These are phyloP conservation scores for Salmo trutta DNA, from an alignment of 2,797 vertebrate genomes.

Conservation along the genomic window DNA sequence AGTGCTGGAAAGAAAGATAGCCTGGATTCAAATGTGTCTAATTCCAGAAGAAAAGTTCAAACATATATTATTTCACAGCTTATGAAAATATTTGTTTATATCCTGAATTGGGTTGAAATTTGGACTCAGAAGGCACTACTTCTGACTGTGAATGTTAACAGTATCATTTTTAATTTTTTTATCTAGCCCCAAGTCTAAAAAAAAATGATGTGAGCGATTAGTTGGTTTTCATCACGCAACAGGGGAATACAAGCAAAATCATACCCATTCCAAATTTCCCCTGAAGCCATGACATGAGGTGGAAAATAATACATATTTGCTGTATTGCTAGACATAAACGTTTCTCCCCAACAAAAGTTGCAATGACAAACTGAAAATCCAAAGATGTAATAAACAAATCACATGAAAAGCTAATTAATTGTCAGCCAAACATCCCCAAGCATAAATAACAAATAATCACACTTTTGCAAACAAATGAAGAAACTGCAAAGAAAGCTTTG, in stretches of 20 bases:
- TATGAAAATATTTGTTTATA: too few species aligned
- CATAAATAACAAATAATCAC: slow-evolving; percentile 59
- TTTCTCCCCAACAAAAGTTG: slow-evolving; percentile 43
- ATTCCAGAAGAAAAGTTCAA: too few species aligned
- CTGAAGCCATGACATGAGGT: slow-evolving; percentile 68
- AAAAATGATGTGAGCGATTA: slow-evolving; percentile 61
- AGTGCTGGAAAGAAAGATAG: not conserved
- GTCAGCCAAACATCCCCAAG: slow-evolving; percentile 62
- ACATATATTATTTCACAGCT: too few species aligned
- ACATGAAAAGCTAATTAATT: slow-evolving; percentile 32
- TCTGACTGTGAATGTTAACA: not conserved
- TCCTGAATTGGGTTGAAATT: too few species aligned
- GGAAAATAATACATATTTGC: slow-evolving; percentile 47
- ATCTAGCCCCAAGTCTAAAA: slow-evolving; percentile 67
- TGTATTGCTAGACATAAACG: slow-evolving; percentile 43
- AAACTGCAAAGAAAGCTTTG: slow-evolving; percentile 67
- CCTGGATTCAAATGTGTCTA: too few species aligned
- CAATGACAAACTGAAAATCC: slow-evolving; percentile 60
- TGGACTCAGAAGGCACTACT: not conserved
- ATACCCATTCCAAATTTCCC: slow-evolving; percentile 63
- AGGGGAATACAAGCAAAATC: slow-evolving; percentile 70
- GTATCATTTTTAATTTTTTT: too few species aligned
- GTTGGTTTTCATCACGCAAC: slow-evolving; percentile 73
- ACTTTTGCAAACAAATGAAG: slow-evolving; percentile 56
- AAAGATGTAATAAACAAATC: slow-evolving; percentile 60